Percentiles rank a stretch among this genome's conserved stretches.
These are phyloP conservation scores for Terebella lapidaria DNA, from an alignment of 2,888 invertebrate species.

Conservation along the genomic window DNA sequence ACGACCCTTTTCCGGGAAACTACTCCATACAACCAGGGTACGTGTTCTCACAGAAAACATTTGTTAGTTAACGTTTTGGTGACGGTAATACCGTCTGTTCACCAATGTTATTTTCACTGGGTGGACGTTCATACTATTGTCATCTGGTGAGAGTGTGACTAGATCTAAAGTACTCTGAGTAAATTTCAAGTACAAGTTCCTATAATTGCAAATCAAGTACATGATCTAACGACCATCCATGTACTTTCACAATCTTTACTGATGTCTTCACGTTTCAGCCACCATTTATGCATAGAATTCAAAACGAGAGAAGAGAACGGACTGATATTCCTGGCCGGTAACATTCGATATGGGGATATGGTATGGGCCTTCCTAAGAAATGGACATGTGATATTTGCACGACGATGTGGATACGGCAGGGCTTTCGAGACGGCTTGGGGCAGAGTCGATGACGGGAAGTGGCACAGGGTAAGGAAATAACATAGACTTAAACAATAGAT, in stretches of 20 bases:
- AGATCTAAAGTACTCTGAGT: no score
- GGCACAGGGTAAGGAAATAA: conserved; percentile 14
- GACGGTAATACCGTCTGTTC: no score
- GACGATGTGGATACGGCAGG: conserved; percentile 10
- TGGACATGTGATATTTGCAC: conserved; percentile 11
- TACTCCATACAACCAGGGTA: conserved; percentile 6
- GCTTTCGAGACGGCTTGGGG: conserved; percentile 10
- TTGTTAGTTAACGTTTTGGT: no score
- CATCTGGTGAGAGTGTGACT: no score
- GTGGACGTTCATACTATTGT: no score
- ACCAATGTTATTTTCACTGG: no score
- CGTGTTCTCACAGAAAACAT: no score
- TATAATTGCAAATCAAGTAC: no score
- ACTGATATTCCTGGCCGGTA: conserved; percentile 15
- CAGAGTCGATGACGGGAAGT: conserved; percentile 9
- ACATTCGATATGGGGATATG: conserved; percentile 13
- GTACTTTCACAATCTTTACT: no score
- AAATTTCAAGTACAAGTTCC: no score
- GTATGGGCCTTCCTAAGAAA: conserved; percentile 8
- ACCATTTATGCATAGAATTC: conserved; percentile 13
- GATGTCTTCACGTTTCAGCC: conserved; percentile 1
- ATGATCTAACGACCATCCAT: no score
- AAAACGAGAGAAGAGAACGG: conserved; percentile 8
- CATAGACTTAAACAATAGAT: not conserved
- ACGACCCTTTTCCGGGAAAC: conserved; percentile 8